phyloP scores from a whole-genome alignment of 2,888 invertebrate species.

The Perithous albicinctus region DNA sequence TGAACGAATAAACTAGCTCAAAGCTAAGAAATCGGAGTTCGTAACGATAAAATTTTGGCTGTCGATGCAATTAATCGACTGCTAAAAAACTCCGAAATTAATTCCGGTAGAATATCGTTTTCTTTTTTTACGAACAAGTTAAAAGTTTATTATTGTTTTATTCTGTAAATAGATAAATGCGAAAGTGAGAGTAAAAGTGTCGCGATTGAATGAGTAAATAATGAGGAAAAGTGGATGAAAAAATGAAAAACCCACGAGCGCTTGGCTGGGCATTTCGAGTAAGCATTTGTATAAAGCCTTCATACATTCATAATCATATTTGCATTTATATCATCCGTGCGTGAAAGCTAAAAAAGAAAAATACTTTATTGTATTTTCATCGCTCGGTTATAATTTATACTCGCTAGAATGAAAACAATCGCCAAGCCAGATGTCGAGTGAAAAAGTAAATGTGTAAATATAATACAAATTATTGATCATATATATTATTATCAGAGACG shows the following conservation, averaged over 20 bases:
- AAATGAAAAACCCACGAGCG: conserved; percentile 27
- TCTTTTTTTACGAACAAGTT: conserved; percentile 71
- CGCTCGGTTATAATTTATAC: conserved; percentile 21
- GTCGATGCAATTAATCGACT: conserved; percentile 16
- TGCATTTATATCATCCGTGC: conserved; percentile 14
- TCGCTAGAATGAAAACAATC: conserved; percentile 2
- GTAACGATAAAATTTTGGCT: not conserved
- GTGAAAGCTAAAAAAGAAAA: not conserved
- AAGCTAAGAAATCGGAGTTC: conserved; percentile 39
- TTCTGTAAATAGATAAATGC: conserved; percentile 69
- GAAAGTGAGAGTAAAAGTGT: conserved; percentile 6
- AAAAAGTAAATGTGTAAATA: conserved; percentile 52
- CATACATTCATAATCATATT: conserved; percentile 34
- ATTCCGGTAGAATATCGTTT: conserved; percentile 33
- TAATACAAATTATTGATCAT: conserved; percentile 20
- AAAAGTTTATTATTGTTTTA: conserved; percentile 72
- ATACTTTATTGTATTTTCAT: conserved; percentile 32
- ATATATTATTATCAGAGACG: conserved; percentile 30
- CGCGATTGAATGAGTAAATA: conserved; percentile 3
- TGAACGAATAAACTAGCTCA: conserved; percentile 52
- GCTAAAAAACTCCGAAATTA: not conserved
- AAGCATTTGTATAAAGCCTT: conserved; percentile 68
- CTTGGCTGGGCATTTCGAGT: conserved; percentile 69
- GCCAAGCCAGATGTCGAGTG: conserved; percentile 29
- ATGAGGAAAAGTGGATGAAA: not conserved